A percentile compares a stretch with the other conserved stretches of the same genome.
Evolutionary conservation across 1,140 invertebrate species (phyloP).

Genomic region (Apis cerana): DNA sequence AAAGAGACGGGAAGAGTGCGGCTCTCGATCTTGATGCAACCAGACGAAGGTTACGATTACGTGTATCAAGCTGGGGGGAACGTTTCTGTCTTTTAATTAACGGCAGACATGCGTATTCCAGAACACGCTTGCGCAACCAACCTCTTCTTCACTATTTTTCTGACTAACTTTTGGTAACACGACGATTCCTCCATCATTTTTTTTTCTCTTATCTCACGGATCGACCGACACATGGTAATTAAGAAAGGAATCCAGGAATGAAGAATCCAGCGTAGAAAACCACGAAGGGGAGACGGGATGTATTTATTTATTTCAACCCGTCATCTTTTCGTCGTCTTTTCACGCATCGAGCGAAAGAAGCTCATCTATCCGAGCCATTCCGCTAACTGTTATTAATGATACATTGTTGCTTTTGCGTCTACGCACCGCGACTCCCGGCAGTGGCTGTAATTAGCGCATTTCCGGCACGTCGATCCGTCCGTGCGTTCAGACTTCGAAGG

Average conservation of each 20-base stretch:
- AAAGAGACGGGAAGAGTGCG: not conserved
- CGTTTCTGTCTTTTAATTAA: constrained; percentile 54
- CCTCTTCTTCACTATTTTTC: too few relatives aligned
- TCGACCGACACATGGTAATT: constrained; percentile 6
- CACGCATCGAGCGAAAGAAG: not conserved
- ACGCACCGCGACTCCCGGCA: not conserved
- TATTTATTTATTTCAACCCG: not conserved
- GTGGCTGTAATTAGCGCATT: constrained; percentile 32
- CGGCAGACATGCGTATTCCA: constrained; percentile 33
- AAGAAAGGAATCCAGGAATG: not conserved
- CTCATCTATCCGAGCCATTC: not conserved
- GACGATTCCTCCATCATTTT: too few relatives aligned
- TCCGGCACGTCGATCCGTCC: constrained; percentile 16
- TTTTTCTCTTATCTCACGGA: not conserved
- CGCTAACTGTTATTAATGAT: constrained; percentile 37
- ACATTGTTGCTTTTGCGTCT: constrained; percentile 35
- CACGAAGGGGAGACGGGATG: not conserved
- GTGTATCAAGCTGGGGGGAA: constrained; percentile 44
- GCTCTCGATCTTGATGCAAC: constrained; percentile 49
- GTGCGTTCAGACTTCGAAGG: not conserved
- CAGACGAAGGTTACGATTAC: constrained; percentile 65
- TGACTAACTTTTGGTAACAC: constrained; percentile 13
- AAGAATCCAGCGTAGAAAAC: constrained; percentile 23
- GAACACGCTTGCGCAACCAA: constrained; percentile 26
- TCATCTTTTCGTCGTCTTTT: not conserved